Evolutionary conservation across 1,140 invertebrate species (phyloP).

Genomic region (Drosophila fuyamai): DNA sequence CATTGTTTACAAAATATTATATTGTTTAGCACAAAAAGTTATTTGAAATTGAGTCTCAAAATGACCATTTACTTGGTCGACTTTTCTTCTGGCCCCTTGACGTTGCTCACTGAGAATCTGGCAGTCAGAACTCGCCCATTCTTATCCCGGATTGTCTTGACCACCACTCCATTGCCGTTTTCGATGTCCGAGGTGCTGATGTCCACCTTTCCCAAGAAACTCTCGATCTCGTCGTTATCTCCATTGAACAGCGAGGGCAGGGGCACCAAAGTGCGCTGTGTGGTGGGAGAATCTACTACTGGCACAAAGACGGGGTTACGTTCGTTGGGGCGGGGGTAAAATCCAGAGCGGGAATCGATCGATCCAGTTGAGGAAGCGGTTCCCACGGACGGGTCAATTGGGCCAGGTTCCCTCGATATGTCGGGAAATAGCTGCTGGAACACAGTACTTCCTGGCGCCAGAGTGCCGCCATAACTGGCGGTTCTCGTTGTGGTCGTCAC

Average conservation of each 20-base stretch:
- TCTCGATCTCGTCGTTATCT: constrained; percentile 49
- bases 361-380: not conserved
- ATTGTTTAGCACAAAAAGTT: not conserved
- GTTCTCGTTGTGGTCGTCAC: constrained; percentile 44
- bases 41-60: not conserved
- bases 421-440: constrained; percentile 25
- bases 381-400: not conserved
- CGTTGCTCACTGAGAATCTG: constrained; percentile 60
- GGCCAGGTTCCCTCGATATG: constrained; percentile 1
- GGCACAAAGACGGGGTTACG: constrained; percentile 1
- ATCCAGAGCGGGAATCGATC: not conserved
- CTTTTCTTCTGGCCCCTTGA: constrained; percentile 26
- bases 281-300: constrained; percentile 16
- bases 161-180: constrained; percentile 52
- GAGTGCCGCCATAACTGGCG: constrained; percentile 1
- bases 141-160: constrained; percentile 69
- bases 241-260: constrained; percentile 8
- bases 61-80: constrained; percentile 41
- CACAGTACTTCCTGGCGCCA: constrained; percentile 1
- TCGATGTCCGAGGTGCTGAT: constrained; percentile 54
- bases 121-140: constrained; percentile 64
- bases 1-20: not conserved
- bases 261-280: not conserved
- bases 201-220: constrained; percentile 50
- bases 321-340: not conserved